These are phyloP conservation scores for Drosophila trichaetosa DNA, from an alignment of 2,888 invertebrate genomes.

Conservation along the genomic window DNA sequence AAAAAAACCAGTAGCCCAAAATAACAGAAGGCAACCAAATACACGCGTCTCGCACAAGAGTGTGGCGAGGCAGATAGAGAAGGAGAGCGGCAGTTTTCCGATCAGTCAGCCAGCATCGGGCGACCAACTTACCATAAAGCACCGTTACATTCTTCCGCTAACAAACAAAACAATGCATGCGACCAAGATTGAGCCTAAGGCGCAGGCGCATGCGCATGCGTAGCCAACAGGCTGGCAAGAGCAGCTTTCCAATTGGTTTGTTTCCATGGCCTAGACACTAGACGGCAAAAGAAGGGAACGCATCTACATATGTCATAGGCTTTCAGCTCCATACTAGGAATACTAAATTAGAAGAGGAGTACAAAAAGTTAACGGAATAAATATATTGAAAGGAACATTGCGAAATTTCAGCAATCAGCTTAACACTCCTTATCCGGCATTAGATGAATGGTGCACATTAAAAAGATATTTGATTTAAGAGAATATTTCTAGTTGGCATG, in stretches of 20 bases:
- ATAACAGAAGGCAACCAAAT: slow-evolving; percentile 20
- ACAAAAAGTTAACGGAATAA: background rate
- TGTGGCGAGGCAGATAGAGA: background rate
- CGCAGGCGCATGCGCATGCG: slow-evolving; percentile 55
- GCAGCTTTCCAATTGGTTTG: slow-evolving; percentile 57
- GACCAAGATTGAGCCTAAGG: slow-evolving; percentile 48
- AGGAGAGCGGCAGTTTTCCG: slow-evolving; percentile 16
- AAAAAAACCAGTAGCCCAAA: slow-evolving; percentile 14
- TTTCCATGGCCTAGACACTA: slow-evolving; percentile 48
- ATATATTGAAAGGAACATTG: background rate
- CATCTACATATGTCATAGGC: slow-evolving; percentile 29
- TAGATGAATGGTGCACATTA: background rate
- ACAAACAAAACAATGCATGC: slow-evolving; percentile 71
- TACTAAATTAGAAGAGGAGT: slow-evolving; percentile 1
- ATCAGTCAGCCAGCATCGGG: slow-evolving; percentile 51
- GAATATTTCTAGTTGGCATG: background rate
- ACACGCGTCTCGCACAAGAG: slow-evolving; percentile 45
- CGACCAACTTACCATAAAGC: slow-evolving; percentile 78
- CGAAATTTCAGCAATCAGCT: slow-evolving; percentile 2
- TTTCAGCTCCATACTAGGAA: slow-evolving; percentile 2
- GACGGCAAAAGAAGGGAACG: slow-evolving; percentile 33
- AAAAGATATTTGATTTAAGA: background rate
- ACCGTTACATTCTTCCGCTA: slow-evolving; percentile 78
- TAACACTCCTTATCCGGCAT: background rate
- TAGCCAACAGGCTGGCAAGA: slow-evolving; percentile 40